Conservation (phyloP, 2,888 invertebrate species). For the Dolomedes plantarius region DNA sequence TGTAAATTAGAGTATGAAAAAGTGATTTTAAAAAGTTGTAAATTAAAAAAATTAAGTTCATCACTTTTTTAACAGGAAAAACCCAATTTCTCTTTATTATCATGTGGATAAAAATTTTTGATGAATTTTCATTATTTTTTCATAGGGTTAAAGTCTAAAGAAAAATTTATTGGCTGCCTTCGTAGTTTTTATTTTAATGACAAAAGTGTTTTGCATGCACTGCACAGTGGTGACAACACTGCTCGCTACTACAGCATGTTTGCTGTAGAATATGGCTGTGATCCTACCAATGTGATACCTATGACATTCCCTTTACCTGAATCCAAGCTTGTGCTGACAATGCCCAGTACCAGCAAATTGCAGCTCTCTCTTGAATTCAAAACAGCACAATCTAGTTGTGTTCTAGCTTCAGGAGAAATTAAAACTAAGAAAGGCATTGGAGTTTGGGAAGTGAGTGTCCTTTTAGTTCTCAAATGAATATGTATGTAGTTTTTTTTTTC, state of each 20-base stretch:
- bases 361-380: conserved; percentile 91
- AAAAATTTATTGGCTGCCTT: conserved; percentile 91
- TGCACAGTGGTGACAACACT: conserved; percentile 89
- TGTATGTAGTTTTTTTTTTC: too few relatives aligned
- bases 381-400: conserved; percentile 88
- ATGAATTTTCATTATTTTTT: too few relatives aligned
- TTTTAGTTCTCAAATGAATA: neutral
- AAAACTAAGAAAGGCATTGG: conserved; percentile 83
- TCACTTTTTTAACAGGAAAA: too few relatives aligned
- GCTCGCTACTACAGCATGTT: conserved; percentile 82
- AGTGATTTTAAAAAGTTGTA: too few relatives aligned
- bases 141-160: conserved; percentile 77
- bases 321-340: conserved; percentile 90
- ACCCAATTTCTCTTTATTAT: too few relatives aligned
- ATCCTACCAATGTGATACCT: conserved; percentile 90
- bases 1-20: too few relatives aligned
- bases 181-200: conserved; percentile 96
- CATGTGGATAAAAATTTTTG: too few relatives aligned
- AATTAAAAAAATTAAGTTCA: too few relatives aligned
- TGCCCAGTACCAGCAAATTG: conserved; percentile 78
- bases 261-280: conserved; percentile 88
- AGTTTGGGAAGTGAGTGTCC: conserved; percentile 86
- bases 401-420: conserved; percentile 89
- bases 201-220: conserved; percentile 90
- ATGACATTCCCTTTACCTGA: conserved; percentile 94